These are phyloP conservation scores for Botrylloides violaceus DNA, from an alignment of 23 tunicate species.

Conservation along the genomic window DNA sequence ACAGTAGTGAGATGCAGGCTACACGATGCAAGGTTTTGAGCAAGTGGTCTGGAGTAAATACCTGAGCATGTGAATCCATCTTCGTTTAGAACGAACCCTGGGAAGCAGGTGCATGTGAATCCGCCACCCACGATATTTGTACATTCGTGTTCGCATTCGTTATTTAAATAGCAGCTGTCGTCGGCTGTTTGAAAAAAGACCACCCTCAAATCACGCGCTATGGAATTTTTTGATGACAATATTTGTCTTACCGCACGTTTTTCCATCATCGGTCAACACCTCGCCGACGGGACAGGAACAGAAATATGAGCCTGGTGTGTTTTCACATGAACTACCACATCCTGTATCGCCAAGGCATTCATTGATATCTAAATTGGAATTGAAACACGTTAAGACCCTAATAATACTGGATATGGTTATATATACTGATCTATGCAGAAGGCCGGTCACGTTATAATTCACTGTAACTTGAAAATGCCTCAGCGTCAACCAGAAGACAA, in stretches of 20 bases:
- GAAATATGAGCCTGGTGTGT: slow-evolving; percentile 59
- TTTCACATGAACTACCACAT: slow-evolving; percentile 51
- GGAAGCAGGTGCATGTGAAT: slow-evolving; percentile 48
- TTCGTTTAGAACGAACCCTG: slow-evolving; percentile 63
- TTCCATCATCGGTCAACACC: slow-evolving; percentile 28
- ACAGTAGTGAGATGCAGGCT: background rate
- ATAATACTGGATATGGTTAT: too few relatives aligned
- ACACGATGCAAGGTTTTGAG: background rate
- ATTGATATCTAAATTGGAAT: slow-evolving; percentile 42
- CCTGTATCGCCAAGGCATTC: slow-evolving; percentile 73
- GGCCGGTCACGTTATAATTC: too few relatives aligned
- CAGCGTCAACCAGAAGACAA: too few relatives aligned
- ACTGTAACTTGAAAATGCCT: too few relatives aligned
- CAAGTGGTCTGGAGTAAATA: background rate
- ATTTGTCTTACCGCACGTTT: slow-evolving; percentile 52
- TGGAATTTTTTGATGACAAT: too few relatives aligned
- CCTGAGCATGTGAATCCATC: slow-evolving; percentile 63
- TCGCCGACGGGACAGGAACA: slow-evolving; percentile 72
- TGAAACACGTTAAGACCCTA: too few relatives aligned
- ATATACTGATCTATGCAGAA: too few relatives aligned
- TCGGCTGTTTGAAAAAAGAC: too few relatives aligned
- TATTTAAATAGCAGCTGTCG: slow-evolving; percentile 73
- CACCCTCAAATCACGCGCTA: too few relatives aligned
- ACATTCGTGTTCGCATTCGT: slow-evolving; percentile 59
- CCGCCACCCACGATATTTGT: slow-evolving; percentile 56